phyloP scores from a whole-genome alignment of 2,888 invertebrate species.

The Morpho deidamia region DNA sequence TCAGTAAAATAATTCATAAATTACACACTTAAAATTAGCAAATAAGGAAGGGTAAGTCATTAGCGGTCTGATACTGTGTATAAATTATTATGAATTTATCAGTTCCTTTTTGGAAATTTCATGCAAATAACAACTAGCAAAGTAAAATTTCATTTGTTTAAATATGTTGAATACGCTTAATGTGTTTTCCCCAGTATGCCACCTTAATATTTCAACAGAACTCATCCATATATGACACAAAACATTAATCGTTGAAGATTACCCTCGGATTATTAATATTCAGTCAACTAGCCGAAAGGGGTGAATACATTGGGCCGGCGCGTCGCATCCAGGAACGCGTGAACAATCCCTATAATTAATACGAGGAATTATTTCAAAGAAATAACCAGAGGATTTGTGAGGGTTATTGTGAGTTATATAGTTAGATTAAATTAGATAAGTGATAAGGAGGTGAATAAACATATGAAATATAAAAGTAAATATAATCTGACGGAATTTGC shows the following conservation, averaged over 20 bases:
- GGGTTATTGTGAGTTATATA: background rate
- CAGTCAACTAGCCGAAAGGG: conserved; percentile 69
- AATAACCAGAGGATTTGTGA: conserved; percentile 19
- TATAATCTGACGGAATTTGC: no score
- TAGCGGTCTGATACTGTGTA: no score
- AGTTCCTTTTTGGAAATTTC: no score
- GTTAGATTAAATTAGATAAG: no score
- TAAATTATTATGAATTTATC: no score
- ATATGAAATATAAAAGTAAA: no score
- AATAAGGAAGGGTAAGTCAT: no score
- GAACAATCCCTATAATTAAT: conserved; percentile 70
- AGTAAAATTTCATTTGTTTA: no score
- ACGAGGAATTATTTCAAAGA: conserved; percentile 35
- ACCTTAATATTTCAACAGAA: conserved; percentile 16
- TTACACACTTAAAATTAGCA: no score
- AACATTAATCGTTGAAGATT: conserved; percentile 62
- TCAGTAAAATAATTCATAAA: no score
- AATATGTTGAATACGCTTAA: conserved; percentile 6
- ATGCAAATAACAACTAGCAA: no score
- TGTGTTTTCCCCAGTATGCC: conserved; percentile 4
- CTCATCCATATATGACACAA: conserved; percentile 24
- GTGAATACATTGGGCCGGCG: conserved; percentile 66
- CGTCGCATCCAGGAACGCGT: conserved; percentile 61
- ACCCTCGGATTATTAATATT: conserved; percentile 62
- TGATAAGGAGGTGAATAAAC: no score